Evolutionary conservation across 2,113 vertebrate genomes (phyloP).

Genomic region (Jaculus jaculus): DNA sequence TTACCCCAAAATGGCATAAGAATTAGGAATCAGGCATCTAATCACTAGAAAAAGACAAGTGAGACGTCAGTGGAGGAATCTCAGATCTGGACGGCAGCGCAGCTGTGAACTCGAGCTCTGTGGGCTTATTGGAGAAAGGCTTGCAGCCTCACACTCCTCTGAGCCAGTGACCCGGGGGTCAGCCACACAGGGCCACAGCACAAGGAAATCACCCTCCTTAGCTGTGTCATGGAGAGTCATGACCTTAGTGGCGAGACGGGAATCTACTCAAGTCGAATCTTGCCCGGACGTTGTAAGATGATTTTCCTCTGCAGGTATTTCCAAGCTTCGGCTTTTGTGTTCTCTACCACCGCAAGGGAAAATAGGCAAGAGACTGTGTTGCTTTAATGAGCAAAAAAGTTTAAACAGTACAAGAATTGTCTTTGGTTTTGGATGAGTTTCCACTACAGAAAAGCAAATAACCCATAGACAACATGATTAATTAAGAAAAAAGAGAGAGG

Average conservation of each 20-base stretch:
- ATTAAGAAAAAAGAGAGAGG: not conserved
- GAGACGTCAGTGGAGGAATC: conserved; percentile 20
- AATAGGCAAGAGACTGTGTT: accelerated
- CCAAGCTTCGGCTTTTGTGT: not conserved
- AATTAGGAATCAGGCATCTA: conserved; percentile 76
- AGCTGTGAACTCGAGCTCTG: not conserved
- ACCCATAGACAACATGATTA: accelerated
- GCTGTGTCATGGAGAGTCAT: accelerated
- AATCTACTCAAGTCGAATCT: not conserved
- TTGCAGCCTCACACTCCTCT: accelerated
- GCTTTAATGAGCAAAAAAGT: not conserved
- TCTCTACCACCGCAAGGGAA: not conserved
- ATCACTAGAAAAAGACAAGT: conserved; percentile 40
- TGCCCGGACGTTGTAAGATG: not conserved
- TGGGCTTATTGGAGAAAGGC: not conserved
- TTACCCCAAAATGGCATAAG: conserved; percentile 70
- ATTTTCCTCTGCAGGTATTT: not conserved
- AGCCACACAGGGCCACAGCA: not conserved
- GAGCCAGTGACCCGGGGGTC: accelerated
- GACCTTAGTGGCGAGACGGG: not conserved
- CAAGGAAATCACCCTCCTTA: not conserved
- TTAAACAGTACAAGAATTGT: accelerated
- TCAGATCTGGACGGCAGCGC: accelerated
- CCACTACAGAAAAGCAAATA: not conserved
- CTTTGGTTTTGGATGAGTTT: not conserved